phyloP scores from a whole-genome alignment of 2,888 invertebrate genomes.

The Stenchaetothrips biformis region DNA sequence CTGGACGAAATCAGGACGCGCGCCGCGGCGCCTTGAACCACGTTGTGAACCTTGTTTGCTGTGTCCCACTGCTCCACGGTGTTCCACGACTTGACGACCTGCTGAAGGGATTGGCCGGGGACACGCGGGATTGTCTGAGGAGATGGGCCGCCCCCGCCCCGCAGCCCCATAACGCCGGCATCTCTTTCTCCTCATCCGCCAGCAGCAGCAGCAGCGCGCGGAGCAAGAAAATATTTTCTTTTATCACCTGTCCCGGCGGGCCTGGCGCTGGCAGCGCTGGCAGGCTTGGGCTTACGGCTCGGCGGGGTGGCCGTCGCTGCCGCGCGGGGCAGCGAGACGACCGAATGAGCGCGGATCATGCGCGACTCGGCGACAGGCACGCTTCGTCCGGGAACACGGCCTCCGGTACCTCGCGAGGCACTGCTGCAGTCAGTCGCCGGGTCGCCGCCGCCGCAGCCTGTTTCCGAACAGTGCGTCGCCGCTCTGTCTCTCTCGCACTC shows the following conservation, averaged over 20 bases:
- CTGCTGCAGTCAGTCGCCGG: too few relatives aligned
- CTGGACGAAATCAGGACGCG: too few relatives aligned
- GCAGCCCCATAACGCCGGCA: not conserved
- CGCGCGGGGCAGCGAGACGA: not conserved
- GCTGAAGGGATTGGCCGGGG: not conserved
- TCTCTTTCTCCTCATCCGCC: not conserved
- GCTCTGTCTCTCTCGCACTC: too few relatives aligned
- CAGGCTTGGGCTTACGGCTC: not conserved
- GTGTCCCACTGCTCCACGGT: not conserved
- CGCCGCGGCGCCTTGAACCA: too few relatives aligned
- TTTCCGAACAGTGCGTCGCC: too few relatives aligned
- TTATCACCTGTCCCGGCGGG: slow-evolving; percentile 9
- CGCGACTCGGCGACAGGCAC: too few relatives aligned
- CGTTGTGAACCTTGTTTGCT: not conserved
- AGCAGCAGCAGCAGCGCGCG: not conserved
- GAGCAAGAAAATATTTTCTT: slow-evolving; percentile 17
- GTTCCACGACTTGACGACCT: not conserved
- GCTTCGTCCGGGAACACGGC: too few relatives aligned
- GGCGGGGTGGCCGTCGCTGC: not conserved
- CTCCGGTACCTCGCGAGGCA: too few relatives aligned
- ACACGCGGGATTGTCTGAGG: not conserved
- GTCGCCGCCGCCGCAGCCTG: too few relatives aligned
- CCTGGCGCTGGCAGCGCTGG: not conserved
- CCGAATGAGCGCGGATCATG: too few relatives aligned
- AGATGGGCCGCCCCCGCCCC: not conserved